phyloP scores from a whole-genome alignment of 92 coral and sea anemone genomes.

The Actinostola sp. region DNA sequence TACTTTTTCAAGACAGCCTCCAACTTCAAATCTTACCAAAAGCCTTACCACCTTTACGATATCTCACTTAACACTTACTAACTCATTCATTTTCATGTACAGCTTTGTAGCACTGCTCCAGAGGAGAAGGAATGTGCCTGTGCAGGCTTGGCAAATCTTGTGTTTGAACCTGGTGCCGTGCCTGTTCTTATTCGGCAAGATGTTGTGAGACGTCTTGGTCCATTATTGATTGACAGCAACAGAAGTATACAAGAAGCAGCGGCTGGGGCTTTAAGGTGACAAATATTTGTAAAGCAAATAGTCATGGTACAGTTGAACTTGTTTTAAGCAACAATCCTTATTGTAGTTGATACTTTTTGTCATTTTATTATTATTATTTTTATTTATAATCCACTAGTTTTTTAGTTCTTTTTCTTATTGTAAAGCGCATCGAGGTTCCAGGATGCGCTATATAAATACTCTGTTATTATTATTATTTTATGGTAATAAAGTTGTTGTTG shows the following conservation, averaged over 20 bases:
- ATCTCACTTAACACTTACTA: background rate
- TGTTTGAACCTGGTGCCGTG: slow-evolving; percentile 84
- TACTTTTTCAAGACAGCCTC: no score
- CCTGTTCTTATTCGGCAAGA: slow-evolving; percentile 79
- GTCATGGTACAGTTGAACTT: background rate
- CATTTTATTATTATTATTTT: no score
- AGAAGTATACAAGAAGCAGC: slow-evolving; percentile 93
- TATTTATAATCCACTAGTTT: no score
- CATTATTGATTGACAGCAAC: slow-evolving; percentile 76
- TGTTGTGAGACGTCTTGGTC: slow-evolving; percentile 86
- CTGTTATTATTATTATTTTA: no score
- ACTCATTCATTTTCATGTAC: background rate
- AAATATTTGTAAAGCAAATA: background rate
- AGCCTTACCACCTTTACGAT: no score
- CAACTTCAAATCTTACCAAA: no score
- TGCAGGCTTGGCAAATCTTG: slow-evolving; percentile 93
- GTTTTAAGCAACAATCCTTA: no score
- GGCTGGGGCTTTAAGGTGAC: slow-evolving; percentile 91
- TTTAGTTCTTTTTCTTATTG: no score
- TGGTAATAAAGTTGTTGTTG: no score
- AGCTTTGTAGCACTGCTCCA: slow-evolving; percentile 79
- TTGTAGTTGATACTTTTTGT: no score
- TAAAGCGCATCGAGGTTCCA: no score
- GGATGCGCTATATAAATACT: no score
- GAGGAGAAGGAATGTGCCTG: slow-evolving; percentile 91